phyloP scores from a whole-genome alignment of 2,797 vertebrate species.

The Orestias chungarensis region DNA sequence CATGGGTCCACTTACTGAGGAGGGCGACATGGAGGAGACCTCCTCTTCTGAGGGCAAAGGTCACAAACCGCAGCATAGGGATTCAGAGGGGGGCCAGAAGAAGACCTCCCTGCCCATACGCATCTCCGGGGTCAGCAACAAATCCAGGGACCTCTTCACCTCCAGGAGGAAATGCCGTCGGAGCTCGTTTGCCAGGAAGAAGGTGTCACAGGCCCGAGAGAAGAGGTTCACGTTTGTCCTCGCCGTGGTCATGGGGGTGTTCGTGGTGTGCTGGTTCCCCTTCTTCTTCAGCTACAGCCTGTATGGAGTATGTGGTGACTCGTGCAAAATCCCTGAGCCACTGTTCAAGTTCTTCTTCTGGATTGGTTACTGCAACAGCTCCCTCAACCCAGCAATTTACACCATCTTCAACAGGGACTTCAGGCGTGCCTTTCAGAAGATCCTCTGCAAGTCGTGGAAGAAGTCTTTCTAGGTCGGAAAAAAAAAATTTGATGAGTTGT shows the following conservation, averaged over 20 bases:
- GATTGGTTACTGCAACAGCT: slow-evolving; percentile 97
- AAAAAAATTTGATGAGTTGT: neutral
- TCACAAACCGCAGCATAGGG: slow-evolving; percentile 61
- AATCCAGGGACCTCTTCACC: slow-evolving; percentile 88
- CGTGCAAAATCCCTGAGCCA: slow-evolving; percentile 86
- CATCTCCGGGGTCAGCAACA: slow-evolving; percentile 86
- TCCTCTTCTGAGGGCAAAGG: slow-evolving; percentile 86
- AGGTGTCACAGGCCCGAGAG: slow-evolving; percentile 88
- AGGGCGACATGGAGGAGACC: slow-evolving; percentile 86
- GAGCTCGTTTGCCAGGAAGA: slow-evolving; percentile 85
- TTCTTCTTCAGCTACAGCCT: slow-evolving; percentile 96
- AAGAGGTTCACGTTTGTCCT: slow-evolving; percentile 94
- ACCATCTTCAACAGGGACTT: slow-evolving; percentile 97
- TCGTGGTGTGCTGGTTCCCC: slow-evolving; percentile 94
- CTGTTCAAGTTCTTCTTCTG: slow-evolving; percentile 98
- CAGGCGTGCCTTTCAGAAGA: slow-evolving; percentile 91
- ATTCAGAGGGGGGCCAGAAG: slow-evolving; percentile 60
- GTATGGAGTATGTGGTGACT: slow-evolving; percentile 88
- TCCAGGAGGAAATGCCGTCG: slow-evolving; percentile 84
- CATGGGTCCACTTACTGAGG: slow-evolving; percentile 70
- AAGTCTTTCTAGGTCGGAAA: slow-evolving; percentile 76
- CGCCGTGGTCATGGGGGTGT: slow-evolving; percentile 95
- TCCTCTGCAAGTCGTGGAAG: slow-evolving; percentile 87
- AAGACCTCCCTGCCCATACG: slow-evolving; percentile 77
- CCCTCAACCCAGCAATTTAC: slow-evolving; percentile 94